A percentile compares a stretch with the other conserved stretches of the same genome.
These are phyloP conservation scores for Phalangium opilio DNA, from an alignment of 2,888 invertebrate species.

Conservation along the genomic window DNA sequence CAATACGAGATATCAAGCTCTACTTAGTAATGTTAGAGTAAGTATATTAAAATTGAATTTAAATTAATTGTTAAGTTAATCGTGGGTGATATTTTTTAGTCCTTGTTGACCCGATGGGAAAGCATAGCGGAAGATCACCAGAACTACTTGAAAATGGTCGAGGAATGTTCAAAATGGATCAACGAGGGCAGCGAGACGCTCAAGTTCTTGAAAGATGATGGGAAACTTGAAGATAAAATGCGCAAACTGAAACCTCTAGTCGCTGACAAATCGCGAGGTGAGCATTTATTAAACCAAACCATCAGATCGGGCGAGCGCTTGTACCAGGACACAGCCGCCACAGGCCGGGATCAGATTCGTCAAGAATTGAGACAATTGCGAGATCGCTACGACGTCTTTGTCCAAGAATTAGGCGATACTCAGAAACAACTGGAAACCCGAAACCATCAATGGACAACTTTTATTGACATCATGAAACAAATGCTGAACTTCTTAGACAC, in stretches of 20 bases:
- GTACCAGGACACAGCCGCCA: slow-evolving; percentile 80
- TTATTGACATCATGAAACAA: slow-evolving; percentile 69
- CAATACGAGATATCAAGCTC: slow-evolving; percentile 46
- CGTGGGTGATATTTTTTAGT: slow-evolving; percentile 34
- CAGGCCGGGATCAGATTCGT: slow-evolving; percentile 76
- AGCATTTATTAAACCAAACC: slow-evolving; percentile 55
- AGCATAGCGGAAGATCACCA: slow-evolving; percentile 67
- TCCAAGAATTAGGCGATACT: slow-evolving; percentile 63
- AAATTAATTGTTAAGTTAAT: background rate
- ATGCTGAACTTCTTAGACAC: slow-evolving; percentile 61
- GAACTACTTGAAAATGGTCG: slow-evolving; percentile 55
- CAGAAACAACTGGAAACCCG: slow-evolving; percentile 73
- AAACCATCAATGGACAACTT: slow-evolving; percentile 63
- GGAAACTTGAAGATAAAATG: slow-evolving; percentile 18
- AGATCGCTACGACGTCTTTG: slow-evolving; percentile 73
- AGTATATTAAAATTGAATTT: background rate
- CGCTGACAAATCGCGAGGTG: slow-evolving; percentile 68
- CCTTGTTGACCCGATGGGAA: slow-evolving; percentile 69
- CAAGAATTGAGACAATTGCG: slow-evolving; percentile 62
- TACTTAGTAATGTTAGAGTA: slow-evolving; percentile 26
- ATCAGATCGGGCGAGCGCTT: slow-evolving; percentile 69
- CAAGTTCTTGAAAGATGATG: slow-evolving; percentile 30
- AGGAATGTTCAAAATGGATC: slow-evolving; percentile 61
- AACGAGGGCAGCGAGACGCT: slow-evolving; percentile 57
- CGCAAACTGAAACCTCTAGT: slow-evolving; percentile 25